These are phyloP conservation scores for Leptocoma aspasia DNA, from an alignment of 2,113 vertebrate genomes.

Conservation along the genomic window DNA sequence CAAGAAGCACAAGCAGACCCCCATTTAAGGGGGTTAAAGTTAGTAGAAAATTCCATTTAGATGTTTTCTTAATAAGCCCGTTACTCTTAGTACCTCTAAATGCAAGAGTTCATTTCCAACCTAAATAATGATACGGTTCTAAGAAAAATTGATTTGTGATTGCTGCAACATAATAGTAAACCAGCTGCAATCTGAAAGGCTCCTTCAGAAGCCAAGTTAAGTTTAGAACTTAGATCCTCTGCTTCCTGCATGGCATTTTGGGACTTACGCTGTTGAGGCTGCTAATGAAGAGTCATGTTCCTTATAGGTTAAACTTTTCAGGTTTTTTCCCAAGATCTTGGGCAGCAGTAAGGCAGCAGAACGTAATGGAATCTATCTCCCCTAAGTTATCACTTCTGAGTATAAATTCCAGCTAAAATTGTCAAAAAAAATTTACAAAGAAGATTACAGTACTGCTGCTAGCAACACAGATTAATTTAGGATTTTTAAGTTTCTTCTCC, in stretches of 20 bases:
- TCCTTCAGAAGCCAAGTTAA: background rate
- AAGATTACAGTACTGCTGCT: background rate
- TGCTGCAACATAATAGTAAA: background rate
- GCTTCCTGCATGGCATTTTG: background rate
- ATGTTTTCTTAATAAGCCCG: background rate
- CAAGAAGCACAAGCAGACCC: background rate
- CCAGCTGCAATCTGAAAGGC: background rate
- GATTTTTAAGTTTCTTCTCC: background rate
- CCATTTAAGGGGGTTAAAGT: background rate
- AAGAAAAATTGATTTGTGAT: background rate
- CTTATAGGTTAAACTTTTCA: fast-evolving
- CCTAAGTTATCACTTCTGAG: background rate
- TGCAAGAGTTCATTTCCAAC: background rate
- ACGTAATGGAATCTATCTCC: background rate
- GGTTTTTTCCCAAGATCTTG: background rate
- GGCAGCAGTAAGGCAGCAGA: background rate
- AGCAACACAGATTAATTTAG: background rate
- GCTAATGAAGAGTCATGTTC: background rate
- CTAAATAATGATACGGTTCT: background rate
- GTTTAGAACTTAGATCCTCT: background rate
- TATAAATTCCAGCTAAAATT: background rate
- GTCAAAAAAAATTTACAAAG: background rate
- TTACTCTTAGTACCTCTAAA: background rate
- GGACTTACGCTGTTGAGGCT: background rate
- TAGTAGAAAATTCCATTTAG: background rate